phyloP scores from a whole-genome alignment of 2,888 invertebrate species.

The Aphidius colemani region DNA sequence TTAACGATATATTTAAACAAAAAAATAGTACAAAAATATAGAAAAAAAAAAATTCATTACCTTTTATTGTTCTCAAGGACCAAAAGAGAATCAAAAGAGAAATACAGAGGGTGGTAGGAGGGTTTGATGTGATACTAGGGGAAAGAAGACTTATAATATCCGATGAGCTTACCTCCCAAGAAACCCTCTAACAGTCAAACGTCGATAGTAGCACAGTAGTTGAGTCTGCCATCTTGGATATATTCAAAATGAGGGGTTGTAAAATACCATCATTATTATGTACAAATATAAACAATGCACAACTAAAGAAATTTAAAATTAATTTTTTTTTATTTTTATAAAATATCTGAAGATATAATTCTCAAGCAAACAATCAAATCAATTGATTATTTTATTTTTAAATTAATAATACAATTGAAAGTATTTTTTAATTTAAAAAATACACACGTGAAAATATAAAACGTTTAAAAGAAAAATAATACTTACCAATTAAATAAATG shows the following conservation, averaged over 20 bases:
- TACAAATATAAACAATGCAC: constrained; percentile 38
- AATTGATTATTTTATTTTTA: neutral
- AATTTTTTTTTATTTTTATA: neutral
- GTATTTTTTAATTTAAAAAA: neutral
- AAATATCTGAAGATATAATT: neutral
- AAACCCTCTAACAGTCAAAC: constrained; percentile 59
- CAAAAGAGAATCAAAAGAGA: constrained; percentile 11
- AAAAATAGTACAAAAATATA: neutral
- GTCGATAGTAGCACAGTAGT: constrained; percentile 53
- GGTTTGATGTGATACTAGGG: constrained; percentile 53
- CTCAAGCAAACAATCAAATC: neutral
- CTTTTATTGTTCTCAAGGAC: constrained; percentile 29
- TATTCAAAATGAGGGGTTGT: neutral
- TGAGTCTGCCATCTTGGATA: constrained; percentile 50
- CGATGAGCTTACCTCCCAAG: constrained; percentile 60
- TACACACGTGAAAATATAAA: too few relatives aligned
- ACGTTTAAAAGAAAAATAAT: too few relatives aligned
- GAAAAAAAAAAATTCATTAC: neutral
- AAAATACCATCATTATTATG: constrained; percentile 35
- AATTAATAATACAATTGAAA: neutral
- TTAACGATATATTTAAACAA: too few relatives aligned
- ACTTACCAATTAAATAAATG: too few relatives aligned
- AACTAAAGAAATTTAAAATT: constrained; percentile 46
- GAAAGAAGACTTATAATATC: constrained; percentile 59
- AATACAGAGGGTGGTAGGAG: constrained; percentile 36